These are phyloP conservation scores for Poeciliopsis gracilis DNA, from an alignment of 2,797 vertebrate genomes.

Conservation along the genomic window DNA sequence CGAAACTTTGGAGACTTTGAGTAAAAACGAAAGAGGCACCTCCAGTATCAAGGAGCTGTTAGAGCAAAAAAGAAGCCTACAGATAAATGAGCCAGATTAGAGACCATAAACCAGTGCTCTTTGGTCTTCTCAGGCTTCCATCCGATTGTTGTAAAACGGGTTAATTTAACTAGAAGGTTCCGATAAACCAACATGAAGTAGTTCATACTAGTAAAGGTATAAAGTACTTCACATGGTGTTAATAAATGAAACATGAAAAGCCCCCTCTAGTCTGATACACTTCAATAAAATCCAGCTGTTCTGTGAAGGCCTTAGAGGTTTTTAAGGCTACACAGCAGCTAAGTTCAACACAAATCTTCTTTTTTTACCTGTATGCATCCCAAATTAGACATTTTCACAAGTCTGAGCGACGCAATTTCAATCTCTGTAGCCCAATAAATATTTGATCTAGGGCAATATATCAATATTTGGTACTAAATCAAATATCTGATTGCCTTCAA, in stretches of 20 bases:
- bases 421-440: too few species aligned
- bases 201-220: neutral
- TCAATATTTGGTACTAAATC: too few species aligned
- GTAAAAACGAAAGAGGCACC: conserved; percentile 29
- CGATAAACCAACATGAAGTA: neutral
- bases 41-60: conserved; percentile 57
- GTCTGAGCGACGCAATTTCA: too few species aligned
- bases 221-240: neutral
- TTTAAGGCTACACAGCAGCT: neutral
- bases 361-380: too few species aligned
- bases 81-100: conserved; percentile 65
- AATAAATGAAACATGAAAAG: neutral
- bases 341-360: too few species aligned
- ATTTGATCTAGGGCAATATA: too few species aligned
- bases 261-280: neutral
- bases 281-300: neutral
- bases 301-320: neutral
- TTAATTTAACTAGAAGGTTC: neutral
- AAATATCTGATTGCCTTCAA: too few species aligned
- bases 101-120: conserved; percentile 58
- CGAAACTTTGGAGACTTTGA: conserved; percentile 33
- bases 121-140: conserved; percentile 24
- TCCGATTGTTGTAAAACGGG: neutral
- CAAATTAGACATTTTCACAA: too few species aligned
- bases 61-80: conserved; percentile 38